A percentile compares a stretch with the other conserved stretches of the same genome.
Evolutionary conservation across 2,113 vertebrate genomes (phyloP).

Genomic region (Callocephalon fimbriatum): DNA sequence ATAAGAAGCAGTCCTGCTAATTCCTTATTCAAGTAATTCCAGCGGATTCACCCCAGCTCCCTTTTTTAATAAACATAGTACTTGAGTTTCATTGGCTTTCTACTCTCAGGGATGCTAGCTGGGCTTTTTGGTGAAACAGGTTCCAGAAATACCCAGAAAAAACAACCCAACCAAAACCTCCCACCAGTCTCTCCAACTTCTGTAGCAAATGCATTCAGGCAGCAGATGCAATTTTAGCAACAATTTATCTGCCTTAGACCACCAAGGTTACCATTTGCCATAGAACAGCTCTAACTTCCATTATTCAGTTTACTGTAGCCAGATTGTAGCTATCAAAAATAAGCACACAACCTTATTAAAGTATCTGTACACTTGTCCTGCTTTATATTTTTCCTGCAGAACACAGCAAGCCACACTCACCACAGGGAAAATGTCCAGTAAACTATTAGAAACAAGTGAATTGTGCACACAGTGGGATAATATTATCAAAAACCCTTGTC

Average conservation of each 20-base stretch:
- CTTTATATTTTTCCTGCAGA: not conserved
- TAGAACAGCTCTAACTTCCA: not conserved
- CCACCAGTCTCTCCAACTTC: not conserved
- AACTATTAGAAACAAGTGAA: constrained; percentile 15
- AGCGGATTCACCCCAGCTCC: not conserved
- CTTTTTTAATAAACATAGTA: not conserved
- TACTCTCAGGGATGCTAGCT: not conserved
- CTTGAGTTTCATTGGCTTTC: not conserved
- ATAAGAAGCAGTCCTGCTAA: not conserved
- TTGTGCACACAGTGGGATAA: constrained; percentile 8
- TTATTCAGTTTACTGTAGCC: not conserved
- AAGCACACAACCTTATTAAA: not conserved
- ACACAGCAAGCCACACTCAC: not conserved
- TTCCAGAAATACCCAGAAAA: not conserved
- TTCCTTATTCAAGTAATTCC: not conserved
- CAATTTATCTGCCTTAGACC: not conserved
- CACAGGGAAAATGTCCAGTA: not conserved
- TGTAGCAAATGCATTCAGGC: not conserved
- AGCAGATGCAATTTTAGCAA: not conserved
- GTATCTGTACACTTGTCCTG: not conserved
- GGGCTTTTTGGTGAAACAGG: not conserved
- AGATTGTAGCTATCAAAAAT: not conserved
- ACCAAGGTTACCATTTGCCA: not conserved
- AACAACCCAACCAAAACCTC: not conserved
- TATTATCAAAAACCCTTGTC: not conserved